Evolutionary conservation across 2,797 vertebrate species (phyloP).

Genomic region (Melanotaenia boesemani): DNA sequence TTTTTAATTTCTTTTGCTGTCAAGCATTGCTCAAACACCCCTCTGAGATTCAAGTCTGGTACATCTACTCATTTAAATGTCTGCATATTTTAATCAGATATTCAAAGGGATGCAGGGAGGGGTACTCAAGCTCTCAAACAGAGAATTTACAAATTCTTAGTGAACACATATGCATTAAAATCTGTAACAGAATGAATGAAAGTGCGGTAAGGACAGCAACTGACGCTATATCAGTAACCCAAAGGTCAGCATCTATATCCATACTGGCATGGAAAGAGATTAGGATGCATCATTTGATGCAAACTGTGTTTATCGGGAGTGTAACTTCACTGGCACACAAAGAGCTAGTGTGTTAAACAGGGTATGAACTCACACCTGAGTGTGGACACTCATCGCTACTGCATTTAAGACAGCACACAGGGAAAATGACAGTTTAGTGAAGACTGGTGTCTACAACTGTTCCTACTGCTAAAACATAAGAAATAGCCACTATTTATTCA

Average conservation of each 20-base stretch:
- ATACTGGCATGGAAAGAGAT: not conserved
- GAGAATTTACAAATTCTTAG: not conserved
- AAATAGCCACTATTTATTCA: too few relatives aligned
- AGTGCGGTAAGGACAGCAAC: not conserved
- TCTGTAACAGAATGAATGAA: not conserved
- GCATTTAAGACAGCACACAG: not conserved
- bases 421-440: not conserved
- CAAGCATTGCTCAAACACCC: conserved; percentile 7
- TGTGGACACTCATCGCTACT: not conserved
- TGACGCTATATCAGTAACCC: not conserved
- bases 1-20: conserved; percentile 5
- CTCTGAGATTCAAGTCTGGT: conserved; percentile 10
- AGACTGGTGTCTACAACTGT: not conserved
- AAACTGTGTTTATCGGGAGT: not conserved
- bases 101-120: not conserved
- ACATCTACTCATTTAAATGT: not conserved
- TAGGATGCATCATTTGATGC: not conserved
- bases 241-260: not conserved
- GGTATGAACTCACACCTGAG: not conserved
- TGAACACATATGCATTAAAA: not conserved
- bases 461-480: not conserved
- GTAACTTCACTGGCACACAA: not conserved
- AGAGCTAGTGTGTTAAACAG: not conserved
- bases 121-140: not conserved
- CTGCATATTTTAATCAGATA: not conserved